Conservation (phyloP, 92 coral and sea anemone species). For the Metridium senile region DNA sequence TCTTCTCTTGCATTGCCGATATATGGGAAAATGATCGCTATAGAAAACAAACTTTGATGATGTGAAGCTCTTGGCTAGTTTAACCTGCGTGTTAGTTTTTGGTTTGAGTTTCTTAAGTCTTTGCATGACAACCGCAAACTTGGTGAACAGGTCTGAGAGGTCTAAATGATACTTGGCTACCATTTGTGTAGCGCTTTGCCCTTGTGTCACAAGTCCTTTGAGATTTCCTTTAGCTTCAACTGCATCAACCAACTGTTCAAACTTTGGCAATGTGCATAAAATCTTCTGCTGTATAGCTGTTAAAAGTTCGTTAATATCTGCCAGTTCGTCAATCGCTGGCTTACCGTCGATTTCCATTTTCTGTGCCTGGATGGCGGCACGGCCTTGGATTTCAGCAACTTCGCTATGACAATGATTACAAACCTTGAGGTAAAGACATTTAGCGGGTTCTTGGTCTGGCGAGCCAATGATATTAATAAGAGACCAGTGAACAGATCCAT, state of each 20-base stretch:
- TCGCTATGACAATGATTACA: constrained; percentile 83
- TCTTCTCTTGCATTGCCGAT: constrained; percentile 76
- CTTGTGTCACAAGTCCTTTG: constrained; percentile 65
- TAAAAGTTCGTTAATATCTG: constrained; percentile 58
- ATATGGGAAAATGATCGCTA: constrained; percentile 68
- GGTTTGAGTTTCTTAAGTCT: constrained; percentile 86
- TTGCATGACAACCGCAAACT: constrained; percentile 96
- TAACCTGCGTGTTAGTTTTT: constrained; percentile 79
- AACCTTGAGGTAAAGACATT: constrained; percentile 73
- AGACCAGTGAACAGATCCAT: constrained; percentile 65
- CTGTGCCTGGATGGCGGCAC: constrained; percentile 42
- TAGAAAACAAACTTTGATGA: constrained; percentile 78
- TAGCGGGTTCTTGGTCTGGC: constrained; percentile 87
- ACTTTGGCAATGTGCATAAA: constrained; percentile 63
- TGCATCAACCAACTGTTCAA: constrained; percentile 87
- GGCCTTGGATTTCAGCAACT: constrained; percentile 78
- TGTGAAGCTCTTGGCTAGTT: constrained; percentile 81
- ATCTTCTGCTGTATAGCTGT: constrained; percentile 63
- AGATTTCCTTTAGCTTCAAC: constrained; percentile 86
- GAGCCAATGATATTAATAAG: constrained; percentile 84
- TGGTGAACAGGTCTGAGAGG: constrained; percentile 92
- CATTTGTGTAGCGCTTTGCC: constrained; percentile 79
- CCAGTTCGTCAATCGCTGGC: constrained; percentile 66
- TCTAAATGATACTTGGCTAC: constrained; percentile 92
- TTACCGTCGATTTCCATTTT: constrained; percentile 65